These are phyloP conservation scores for Drosophila watanabei DNA, from an alignment of 1,140 invertebrate species.

Conservation along the genomic window DNA sequence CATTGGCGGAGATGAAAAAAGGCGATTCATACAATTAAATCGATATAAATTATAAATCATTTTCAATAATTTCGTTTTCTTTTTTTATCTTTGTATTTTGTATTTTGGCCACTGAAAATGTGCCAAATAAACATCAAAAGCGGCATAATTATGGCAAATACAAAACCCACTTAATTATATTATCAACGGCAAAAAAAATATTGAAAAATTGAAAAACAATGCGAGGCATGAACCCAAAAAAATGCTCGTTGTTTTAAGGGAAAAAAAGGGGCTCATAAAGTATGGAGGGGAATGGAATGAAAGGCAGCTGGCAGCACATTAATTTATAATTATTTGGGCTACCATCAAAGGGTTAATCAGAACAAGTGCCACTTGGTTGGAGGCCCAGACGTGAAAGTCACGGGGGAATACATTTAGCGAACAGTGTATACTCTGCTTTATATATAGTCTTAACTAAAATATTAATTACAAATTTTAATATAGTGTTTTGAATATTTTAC, in stretches of 20 bases:
- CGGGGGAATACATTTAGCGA: not conserved
- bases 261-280: constrained; percentile 4
- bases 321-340: constrained; percentile 68
- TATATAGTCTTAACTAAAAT: too few species aligned
- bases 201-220: constrained; percentile 43
- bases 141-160: constrained; percentile 67
- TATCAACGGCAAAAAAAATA: constrained; percentile 25
- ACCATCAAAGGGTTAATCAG: constrained; percentile 64
- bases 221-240: constrained; percentile 7
- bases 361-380: constrained; percentile 48
- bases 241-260: constrained; percentile 8
- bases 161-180: constrained; percentile 64
- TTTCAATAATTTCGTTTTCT: constrained; percentile 22
- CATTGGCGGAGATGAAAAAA: constrained; percentile 1
- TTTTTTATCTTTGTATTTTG: constrained; percentile 5
- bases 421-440: not conserved
- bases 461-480: not conserved
- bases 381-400: constrained; percentile 16
- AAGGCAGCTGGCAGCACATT: constrained; percentile 48
- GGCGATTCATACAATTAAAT: constrained; percentile 49
- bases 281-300: constrained; percentile 5
- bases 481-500: accelerated
- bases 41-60: constrained; percentile 57
- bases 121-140: constrained; percentile 58
- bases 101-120: constrained; percentile 16